Base-by-base conservation (phyloP, 2,888 invertebrate genomes). In the Dasysyrphus tricinctus region DNA sequence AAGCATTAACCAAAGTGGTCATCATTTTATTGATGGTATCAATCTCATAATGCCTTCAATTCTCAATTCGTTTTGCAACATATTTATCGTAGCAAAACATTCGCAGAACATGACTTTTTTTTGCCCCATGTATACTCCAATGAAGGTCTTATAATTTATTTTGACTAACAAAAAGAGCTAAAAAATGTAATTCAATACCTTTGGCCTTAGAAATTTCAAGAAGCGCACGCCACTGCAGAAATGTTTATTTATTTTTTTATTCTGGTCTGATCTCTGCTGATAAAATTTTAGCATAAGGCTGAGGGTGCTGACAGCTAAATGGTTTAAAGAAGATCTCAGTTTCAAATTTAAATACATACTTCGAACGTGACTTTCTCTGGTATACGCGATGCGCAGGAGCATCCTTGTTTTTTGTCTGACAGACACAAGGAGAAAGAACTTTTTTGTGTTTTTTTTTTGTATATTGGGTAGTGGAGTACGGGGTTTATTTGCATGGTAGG, bases 281-380 rank as follows among this genome's bases (percentile, higher is more conserved):
- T 84, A 73, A 73, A n/a, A 19, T 4, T 77, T 42, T 12, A 56
- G 61, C 16, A 51, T 61, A 72, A 19, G 3, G 54, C 29, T 54
- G 14, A 39, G 14, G 24, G 42, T 74, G 42, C 77, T 69, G 85
- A 85, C 77, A 81, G 77, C 70, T 16, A 69, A 85, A 56, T 47
- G 70, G 57, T 74, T 81, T 81, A 85, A 81, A 70, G 85, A 85
- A 76, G 85, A 85, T 81, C 77, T 78, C 69, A 56, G 85, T 85
- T 57, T 81, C 81, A 57, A 74, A 85, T 81, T 85, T 37, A 14
- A 70, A 77, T 74, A 51, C 65, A 77, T 74, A 51, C 65, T 44
- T 63, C 69, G 85, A 81, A 85, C 85, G 85, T 85, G 85, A 81
- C 81, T 85, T 85, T 59, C 59, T 70, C 24, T 49, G 63, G 47